phyloP scores from a whole-genome alignment of 2,888 invertebrate genomes.

The Limnephilus auricula region DNA sequence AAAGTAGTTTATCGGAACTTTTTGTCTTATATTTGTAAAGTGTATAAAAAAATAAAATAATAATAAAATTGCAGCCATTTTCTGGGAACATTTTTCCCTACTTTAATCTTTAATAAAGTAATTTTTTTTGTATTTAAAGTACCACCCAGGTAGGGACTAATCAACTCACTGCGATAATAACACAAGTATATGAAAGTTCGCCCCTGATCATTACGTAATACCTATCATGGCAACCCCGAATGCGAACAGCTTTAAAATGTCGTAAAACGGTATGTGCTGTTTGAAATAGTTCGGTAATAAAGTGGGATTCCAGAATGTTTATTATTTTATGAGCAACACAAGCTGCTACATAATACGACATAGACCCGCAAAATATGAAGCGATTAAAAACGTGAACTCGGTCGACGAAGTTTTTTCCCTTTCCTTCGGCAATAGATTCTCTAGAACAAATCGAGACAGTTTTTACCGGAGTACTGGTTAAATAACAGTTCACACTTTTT shows the following conservation, averaged over 20 bases:
- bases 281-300: conserved; percentile 37
- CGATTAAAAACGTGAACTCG: not conserved
- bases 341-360: conserved; percentile 6
- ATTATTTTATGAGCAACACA: conserved; percentile 22
- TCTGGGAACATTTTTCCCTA: no score
- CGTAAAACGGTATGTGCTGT: conserved; percentile 36
- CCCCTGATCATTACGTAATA: not conserved
- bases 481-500: not conserved
- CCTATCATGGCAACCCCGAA: conserved; percentile 16
- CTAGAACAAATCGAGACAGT: not conserved
- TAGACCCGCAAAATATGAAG: conserved; percentile 14
- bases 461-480: not conserved
- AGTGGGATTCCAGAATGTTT: conserved; percentile 19
- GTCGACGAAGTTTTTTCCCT: not conserved
- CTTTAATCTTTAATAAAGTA: no score
- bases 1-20: no score
- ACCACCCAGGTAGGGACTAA: no score
- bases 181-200: not conserved
- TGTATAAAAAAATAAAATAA: no score
- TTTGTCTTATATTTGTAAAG: no score
- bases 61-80: no score
- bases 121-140: no score
- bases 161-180: no score
- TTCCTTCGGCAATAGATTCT: not conserved
- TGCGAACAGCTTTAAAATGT: conserved; percentile 24